Conservation (phyloP, 1,140 invertebrate genomes). For the Bombus superbus region DNA sequence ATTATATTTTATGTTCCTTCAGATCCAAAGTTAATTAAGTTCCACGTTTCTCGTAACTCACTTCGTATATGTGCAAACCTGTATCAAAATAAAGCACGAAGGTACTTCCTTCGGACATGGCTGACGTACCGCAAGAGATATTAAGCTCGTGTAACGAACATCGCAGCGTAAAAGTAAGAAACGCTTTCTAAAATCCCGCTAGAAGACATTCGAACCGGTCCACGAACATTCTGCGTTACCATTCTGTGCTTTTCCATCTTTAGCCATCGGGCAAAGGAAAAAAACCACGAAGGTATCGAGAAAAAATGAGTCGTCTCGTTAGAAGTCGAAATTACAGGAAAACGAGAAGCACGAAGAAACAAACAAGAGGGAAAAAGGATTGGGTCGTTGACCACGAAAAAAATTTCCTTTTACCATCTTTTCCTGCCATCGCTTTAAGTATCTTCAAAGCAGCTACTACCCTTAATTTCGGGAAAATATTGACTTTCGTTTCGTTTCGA, state of each 20-base stretch:
- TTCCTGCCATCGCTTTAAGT: not conserved
- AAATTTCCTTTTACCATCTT: not conserved
- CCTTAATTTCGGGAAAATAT: not conserved
- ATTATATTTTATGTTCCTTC: too few species aligned
- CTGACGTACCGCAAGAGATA: not conserved
- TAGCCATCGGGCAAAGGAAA: too few species aligned
- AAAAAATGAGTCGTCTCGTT: not conserved
- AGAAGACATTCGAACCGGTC: not conserved
- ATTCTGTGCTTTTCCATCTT: not conserved
- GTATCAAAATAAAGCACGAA: not conserved
- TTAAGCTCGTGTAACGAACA: conserved; percentile 2
- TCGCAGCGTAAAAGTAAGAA: conserved; percentile 3
- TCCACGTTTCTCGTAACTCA: not conserved
- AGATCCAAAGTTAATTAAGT: not conserved
- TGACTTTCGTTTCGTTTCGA: not conserved
- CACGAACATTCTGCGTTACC: not conserved
- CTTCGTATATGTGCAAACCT: too few species aligned
- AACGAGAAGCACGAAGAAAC: not conserved
- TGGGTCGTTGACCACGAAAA: not conserved
- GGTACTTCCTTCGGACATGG: not conserved
- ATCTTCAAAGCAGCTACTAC: not conserved
- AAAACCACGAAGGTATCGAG: not conserved
- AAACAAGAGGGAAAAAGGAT: not conserved
- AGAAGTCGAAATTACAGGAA: not conserved
- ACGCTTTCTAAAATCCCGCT: not conserved